phyloP scores from a whole-genome alignment of 2,797 vertebrate species.

The Syngnathus acus region DNA sequence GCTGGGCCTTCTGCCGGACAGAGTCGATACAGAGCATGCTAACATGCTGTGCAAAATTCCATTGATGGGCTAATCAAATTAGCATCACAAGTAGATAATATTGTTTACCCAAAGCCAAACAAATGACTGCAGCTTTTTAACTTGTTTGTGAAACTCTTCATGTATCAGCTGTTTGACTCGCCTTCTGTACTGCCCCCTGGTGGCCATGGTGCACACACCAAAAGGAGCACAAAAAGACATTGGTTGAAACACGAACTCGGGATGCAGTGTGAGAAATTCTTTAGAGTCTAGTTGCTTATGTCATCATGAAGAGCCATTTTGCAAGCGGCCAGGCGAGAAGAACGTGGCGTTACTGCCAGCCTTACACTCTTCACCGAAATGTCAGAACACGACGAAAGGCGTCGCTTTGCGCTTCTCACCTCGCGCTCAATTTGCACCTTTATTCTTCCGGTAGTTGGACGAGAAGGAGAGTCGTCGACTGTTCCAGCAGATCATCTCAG shows the following conservation, averaged over 20 bases:
- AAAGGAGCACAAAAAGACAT: too few relatives aligned
- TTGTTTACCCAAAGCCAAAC: neutral
- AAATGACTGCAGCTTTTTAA: neutral
- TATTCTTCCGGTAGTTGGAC: constrained; percentile 77
- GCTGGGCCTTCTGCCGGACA: too few relatives aligned
- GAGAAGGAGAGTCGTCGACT: constrained; percentile 95
- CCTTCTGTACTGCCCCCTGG: neutral
- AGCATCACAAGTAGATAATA: neutral
- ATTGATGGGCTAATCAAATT: neutral
- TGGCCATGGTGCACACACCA: too few relatives aligned
- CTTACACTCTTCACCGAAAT: neutral
- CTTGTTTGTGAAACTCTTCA: neutral
- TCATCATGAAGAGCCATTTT: neutral
- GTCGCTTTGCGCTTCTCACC: constrained; percentile 15
- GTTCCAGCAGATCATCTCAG: constrained; percentile 98
- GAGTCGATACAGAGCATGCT: neutral
- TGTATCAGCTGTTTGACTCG: neutral
- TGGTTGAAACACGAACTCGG: neutral
- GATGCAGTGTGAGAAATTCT: too few relatives aligned
- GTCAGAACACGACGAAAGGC: constrained; percentile 13
- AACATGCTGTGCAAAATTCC: neutral
- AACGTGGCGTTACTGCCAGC: neutral
- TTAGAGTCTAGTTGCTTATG: neutral
- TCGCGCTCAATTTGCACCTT: constrained; percentile 31
- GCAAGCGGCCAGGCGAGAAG: neutral